Conservation (phyloP, 2,797 vertebrate genomes). For the Acanthiza pusilla region DNA sequence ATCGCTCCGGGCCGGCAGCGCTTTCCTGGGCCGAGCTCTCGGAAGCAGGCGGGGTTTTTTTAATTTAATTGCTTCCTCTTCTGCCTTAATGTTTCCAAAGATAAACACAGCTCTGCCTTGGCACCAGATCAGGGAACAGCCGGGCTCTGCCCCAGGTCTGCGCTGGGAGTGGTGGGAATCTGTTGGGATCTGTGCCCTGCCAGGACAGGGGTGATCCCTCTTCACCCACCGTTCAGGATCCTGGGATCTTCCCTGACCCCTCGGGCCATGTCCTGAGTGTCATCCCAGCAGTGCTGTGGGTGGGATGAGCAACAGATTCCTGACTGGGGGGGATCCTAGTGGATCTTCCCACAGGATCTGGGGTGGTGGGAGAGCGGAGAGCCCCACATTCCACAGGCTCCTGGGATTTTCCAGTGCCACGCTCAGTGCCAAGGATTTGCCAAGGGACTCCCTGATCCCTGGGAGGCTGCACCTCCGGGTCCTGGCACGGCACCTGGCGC, state of each 20-base stretch:
- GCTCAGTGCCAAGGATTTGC: accelerated
- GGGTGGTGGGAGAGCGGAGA: accelerated
- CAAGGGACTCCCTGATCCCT: background rate
- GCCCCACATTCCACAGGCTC: background rate
- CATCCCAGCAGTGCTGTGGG: background rate
- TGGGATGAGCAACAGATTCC: background rate
- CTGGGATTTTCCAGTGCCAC: background rate
- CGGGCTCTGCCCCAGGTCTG: background rate
- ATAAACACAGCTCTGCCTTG: background rate
- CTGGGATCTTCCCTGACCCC: background rate
- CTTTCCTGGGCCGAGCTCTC: background rate
- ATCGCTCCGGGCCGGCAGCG: background rate
- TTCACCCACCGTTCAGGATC: accelerated
- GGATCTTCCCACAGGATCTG: background rate
- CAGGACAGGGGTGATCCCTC: background rate
- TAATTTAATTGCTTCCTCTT: background rate
- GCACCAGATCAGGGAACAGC: background rate
- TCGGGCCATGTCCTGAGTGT: accelerated
- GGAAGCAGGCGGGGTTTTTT: background rate
- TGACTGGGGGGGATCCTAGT: accelerated
- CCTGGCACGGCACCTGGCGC: background rate
- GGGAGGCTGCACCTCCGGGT: background rate
- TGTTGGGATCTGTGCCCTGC: background rate
- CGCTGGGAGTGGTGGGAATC: background rate
- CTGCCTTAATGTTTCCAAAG: background rate